phyloP scores from a whole-genome alignment of 2,113 vertebrate species.

The Bombycilla garrulus region DNA sequence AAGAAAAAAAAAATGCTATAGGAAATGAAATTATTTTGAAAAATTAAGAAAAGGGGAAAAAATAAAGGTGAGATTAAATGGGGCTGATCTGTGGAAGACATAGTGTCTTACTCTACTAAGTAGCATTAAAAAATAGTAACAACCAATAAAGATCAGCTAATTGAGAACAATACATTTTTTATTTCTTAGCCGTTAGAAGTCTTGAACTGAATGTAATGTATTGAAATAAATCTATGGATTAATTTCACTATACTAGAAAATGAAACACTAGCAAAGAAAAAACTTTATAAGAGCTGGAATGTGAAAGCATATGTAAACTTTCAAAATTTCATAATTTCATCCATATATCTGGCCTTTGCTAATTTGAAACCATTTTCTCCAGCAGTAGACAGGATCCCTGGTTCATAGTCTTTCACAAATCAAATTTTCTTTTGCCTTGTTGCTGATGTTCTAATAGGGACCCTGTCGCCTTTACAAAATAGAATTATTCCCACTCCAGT shows the following conservation, averaged over 20 bases:
- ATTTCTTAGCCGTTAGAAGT: not conserved
- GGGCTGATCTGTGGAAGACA: not conserved
- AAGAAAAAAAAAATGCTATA: not conserved
- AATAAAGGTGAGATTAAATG: not conserved
- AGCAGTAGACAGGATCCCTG: not conserved
- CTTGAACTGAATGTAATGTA: not conserved
- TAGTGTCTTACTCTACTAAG: not conserved
- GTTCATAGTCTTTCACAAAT: not conserved
- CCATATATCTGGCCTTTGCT: not conserved
- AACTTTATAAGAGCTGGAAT: not conserved
- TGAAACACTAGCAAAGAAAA: not conserved
- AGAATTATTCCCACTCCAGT: not conserved
- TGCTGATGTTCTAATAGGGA: not conserved
- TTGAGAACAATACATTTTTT: not conserved
- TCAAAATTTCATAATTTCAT: not conserved
- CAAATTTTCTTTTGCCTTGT: not conserved
- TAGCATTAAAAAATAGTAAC: not conserved
- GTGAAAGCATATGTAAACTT: not conserved
- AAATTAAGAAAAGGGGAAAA: not conserved
- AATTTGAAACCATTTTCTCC: not conserved
- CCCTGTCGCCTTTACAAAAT: fast-evolving
- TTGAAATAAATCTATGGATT: not conserved
- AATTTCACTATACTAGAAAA: not conserved
- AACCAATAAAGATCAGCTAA: not conserved
- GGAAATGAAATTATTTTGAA: slow-evolving; percentile 39